A percentile compares a stretch with the other conserved stretches of the same genome.
These are phyloP conservation scores for Oryzias celebensis DNA, from an alignment of 2,113 vertebrate genomes.

Conservation along the genomic window DNA sequence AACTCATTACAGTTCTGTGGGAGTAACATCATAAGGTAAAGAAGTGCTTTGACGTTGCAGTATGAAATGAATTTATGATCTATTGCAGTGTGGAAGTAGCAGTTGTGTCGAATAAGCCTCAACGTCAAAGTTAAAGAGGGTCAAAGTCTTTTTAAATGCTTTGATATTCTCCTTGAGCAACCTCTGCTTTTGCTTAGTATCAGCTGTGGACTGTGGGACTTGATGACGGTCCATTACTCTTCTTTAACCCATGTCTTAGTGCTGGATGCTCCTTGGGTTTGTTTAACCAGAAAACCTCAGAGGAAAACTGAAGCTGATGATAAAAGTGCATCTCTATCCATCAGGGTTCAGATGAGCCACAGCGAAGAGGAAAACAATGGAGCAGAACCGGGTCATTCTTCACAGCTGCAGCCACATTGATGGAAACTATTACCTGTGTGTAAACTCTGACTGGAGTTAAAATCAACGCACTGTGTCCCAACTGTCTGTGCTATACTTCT, in stretches of 20 bases:
- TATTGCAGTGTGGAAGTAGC: too few species aligned
- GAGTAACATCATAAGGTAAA: too few species aligned
- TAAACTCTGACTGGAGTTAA: constrained; percentile 9
- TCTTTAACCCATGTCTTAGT: background rate
- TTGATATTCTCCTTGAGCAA: too few species aligned
- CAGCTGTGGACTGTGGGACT: too few species aligned
- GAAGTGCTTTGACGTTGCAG: too few species aligned
- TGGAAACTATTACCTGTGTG: constrained; percentile 43
- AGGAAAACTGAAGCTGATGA: constrained; percentile 22
- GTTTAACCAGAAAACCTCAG: background rate
- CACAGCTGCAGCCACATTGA: constrained; percentile 46
- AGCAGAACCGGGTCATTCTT: constrained; percentile 59
- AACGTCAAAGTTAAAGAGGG: too few species aligned
- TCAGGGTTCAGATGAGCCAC: constrained; percentile 26
- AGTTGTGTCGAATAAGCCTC: too few species aligned
- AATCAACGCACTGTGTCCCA: background rate
- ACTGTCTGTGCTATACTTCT: background rate
- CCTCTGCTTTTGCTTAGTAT: too few species aligned
- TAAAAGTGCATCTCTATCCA: constrained; percentile 23
- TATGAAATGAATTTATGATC: too few species aligned
- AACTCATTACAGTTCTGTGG: too few species aligned
- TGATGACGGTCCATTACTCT: background rate
- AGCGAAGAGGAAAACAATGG: constrained; percentile 59
- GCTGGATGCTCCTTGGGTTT: background rate
- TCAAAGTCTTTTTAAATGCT: too few species aligned